Conservation (phyloP, 2,113 vertebrate species). For the Ceratotherium simum region DNA sequence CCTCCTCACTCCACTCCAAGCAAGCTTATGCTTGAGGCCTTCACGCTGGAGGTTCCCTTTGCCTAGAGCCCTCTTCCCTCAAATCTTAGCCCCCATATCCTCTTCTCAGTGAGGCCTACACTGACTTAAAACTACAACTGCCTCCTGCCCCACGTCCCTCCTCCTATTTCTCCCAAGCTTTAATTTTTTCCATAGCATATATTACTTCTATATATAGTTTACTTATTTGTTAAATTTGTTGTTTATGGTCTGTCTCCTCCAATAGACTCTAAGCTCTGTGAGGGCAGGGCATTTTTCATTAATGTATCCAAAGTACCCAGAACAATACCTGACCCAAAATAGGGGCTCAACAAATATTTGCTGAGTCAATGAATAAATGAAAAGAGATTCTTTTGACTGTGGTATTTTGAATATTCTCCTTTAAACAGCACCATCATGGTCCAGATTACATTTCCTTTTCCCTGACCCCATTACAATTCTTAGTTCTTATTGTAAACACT, state of each 20-base stretch:
- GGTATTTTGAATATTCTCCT: background rate
- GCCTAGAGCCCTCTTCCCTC: background rate
- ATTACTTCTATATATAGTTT: background rate
- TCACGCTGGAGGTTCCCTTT: background rate
- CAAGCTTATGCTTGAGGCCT: background rate
- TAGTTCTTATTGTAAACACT: slow-evolving; percentile 42
- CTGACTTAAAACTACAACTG: background rate
- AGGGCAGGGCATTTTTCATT: background rate
- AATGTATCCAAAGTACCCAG: background rate
- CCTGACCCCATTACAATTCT: background rate
- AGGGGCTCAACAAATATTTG: background rate
- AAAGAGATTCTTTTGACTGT: background rate
- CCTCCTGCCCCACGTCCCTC: background rate
- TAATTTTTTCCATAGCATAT: background rate
- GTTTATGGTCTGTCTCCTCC: background rate
- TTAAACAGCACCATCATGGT: background rate
- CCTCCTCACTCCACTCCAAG: background rate
- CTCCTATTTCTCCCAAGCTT: background rate
- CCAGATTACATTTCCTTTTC: background rate
- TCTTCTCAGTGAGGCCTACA: background rate
- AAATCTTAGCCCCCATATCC: background rate
- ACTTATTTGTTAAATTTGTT: background rate
- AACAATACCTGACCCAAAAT: background rate
- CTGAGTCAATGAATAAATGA: background rate
- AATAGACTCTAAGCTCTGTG: background rate